These are phyloP conservation scores for Sylvia borin DNA, from an alignment of 2,797 vertebrate genomes.

Conservation along the genomic window DNA sequence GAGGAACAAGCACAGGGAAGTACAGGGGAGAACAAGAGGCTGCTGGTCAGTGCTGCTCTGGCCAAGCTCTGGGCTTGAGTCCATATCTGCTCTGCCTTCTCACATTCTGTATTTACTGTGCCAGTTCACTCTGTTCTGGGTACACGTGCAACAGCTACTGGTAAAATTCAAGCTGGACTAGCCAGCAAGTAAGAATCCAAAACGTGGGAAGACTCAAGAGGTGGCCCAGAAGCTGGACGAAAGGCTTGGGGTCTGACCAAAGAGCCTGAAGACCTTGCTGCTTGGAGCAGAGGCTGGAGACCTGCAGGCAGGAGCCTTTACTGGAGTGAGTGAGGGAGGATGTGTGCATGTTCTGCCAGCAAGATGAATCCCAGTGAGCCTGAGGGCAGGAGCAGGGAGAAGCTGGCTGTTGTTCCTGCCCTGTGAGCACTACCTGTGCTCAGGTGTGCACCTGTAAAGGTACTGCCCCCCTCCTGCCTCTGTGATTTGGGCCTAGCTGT, in stretches of 20 bases:
- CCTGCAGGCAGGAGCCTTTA: not conserved
- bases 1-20: not conserved
- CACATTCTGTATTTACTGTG: not conserved
- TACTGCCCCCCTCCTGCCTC: not conserved
- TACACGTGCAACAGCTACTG: accelerated
- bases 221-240: not conserved
- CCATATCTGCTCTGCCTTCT: not conserved
- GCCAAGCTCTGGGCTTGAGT: not conserved
- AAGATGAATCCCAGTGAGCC: not conserved
- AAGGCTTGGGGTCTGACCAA: not conserved
- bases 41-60: not conserved
- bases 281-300: not conserved
- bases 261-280: not conserved
- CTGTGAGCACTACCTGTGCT: not conserved
- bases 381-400: not conserved
- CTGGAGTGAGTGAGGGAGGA: not conserved
- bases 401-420: not conserved
- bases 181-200: not conserved
- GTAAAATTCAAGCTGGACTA: not conserved
- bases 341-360: not conserved
- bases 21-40: not conserved
- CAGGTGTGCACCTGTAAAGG: not conserved
- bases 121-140: not conserved
- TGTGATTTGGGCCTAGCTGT: not conserved
- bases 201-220: not conserved